Percentiles rank a stretch among this genome's conserved stretches.
These are phyloP conservation scores for Drosophila meridionalis DNA, from an alignment of 2,888 invertebrate species.

Conservation along the genomic window DNA sequence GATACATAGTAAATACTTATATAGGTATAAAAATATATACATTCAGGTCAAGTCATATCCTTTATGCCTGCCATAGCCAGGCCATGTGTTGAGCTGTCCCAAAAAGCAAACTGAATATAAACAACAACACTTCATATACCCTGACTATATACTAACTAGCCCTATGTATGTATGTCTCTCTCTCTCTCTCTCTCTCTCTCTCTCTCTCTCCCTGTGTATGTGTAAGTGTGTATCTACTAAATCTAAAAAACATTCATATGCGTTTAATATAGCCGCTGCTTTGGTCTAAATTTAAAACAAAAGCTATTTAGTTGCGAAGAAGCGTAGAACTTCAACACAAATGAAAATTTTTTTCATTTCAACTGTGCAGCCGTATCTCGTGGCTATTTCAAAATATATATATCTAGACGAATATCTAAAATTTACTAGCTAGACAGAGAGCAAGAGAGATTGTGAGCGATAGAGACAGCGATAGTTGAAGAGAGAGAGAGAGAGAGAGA, in stretches of 20 bases:
- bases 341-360: constrained; percentile 42
- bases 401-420: constrained; percentile 55
- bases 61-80: constrained; percentile 11
- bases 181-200: neutral
- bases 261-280: constrained; percentile 79
- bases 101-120: constrained; percentile 23
- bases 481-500: constrained; percentile 8
- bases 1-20: neutral
- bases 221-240: constrained; percentile 57
- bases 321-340: constrained; percentile 81
- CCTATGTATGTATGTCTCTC: constrained; percentile 7
- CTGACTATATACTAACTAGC: constrained; percentile 23
- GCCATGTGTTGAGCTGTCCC: constrained; percentile 37
- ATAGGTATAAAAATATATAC: neutral
- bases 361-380: constrained; percentile 39
- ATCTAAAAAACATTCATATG: constrained; percentile 81
- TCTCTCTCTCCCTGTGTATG: constrained; percentile 1
- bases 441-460: constrained; percentile 16
- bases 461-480: constrained; percentile 13
- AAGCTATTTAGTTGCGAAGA: constrained; percentile 82
- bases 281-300: constrained; percentile 82
- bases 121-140: constrained; percentile 37
- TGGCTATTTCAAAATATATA: constrained; percentile 61
- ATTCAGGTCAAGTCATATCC: constrained; percentile 53
- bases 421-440: constrained; percentile 67